Evolutionary conservation across 2,888 invertebrate species (phyloP).

Genomic region (Entomobrya proxima): DNA sequence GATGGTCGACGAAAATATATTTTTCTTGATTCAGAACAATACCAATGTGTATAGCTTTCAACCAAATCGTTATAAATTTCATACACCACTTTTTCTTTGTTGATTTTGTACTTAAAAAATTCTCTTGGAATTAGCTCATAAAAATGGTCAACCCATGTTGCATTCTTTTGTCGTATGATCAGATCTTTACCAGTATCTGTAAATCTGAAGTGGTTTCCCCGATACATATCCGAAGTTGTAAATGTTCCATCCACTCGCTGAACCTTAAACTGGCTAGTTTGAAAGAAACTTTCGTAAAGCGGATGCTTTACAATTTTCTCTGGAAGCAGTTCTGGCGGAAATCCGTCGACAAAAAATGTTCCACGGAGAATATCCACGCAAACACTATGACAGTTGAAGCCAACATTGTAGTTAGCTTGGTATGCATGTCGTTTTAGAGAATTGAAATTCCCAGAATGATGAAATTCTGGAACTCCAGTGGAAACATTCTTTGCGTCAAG

Average conservation of each 20-base stretch:
- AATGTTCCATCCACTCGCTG: neutral
- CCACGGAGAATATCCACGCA: conserved; percentile 30
- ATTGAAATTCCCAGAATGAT: neutral
- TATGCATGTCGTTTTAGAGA: neutral
- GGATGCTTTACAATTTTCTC: too few species aligned
- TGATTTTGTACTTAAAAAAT: too few species aligned
- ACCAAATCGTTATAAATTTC: neutral
- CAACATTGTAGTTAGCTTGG: neutral
- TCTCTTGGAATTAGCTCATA: neutral
- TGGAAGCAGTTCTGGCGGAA: too few species aligned
- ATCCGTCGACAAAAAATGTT: too few species aligned
- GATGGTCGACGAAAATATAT: conserved; percentile 2
- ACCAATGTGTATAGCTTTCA: conserved; percentile 9
- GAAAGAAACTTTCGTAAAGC: too few species aligned
- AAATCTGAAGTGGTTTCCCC: neutral
- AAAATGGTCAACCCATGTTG: neutral
- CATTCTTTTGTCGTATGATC: neutral
- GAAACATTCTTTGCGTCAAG: neutral
- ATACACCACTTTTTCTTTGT: neutral
- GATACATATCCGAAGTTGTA: neutral
- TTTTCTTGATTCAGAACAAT: neutral
- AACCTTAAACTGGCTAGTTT: conserved; percentile 11
- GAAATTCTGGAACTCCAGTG: neutral
- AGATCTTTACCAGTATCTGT: neutral
- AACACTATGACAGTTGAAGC: neutral